A percentile compares a stretch with the other conserved stretches of the same genome.
phyloP scores from a whole-genome alignment of 2,888 invertebrate genomes.

The Pogonocherus hispidulus region DNA sequence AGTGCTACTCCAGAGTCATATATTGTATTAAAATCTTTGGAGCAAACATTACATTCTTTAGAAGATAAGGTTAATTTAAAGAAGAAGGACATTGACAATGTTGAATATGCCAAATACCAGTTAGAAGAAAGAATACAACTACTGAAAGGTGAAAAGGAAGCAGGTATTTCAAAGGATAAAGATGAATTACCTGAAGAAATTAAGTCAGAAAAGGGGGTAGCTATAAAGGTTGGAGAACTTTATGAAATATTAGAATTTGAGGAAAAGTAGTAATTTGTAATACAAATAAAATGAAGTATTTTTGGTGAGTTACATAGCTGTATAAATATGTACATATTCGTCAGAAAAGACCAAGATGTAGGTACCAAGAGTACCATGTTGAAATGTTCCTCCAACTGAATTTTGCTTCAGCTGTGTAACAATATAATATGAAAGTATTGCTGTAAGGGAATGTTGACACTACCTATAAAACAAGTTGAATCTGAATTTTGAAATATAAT shows the following conservation, averaged over 20 bases:
- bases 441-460: too few species aligned
- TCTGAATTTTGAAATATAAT: too few species aligned
- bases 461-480: too few species aligned
- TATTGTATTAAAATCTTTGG: constrained; percentile 51
- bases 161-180: constrained; percentile 31
- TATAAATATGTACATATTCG: too few species aligned
- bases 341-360: too few species aligned
- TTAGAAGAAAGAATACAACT: constrained; percentile 55
- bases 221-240: constrained; percentile 58
- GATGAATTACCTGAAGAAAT: constrained; percentile 55
- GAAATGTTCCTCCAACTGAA: too few species aligned
- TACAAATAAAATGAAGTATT: too few species aligned
- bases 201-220: constrained; percentile 59
- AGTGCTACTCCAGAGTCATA: constrained; percentile 55
- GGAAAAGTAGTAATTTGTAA: constrained; percentile 35
- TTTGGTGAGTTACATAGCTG: too few species aligned
- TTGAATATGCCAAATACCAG: constrained; percentile 52
- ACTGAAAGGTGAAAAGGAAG: constrained; percentile 45
- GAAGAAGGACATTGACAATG: constrained; percentile 48
- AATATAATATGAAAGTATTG: too few species aligned
- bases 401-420: too few species aligned
- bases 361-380: too few species aligned
- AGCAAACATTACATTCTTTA: constrained; percentile 53
- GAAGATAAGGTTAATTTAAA: constrained; percentile 48
- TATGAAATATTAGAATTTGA: constrained; percentile 63